Percentiles rank a stretch among this genome's conserved stretches.
Evolutionary conservation across 1,140 invertebrate genomes (phyloP).

Genomic region (Sinonovacula constricta): DNA sequence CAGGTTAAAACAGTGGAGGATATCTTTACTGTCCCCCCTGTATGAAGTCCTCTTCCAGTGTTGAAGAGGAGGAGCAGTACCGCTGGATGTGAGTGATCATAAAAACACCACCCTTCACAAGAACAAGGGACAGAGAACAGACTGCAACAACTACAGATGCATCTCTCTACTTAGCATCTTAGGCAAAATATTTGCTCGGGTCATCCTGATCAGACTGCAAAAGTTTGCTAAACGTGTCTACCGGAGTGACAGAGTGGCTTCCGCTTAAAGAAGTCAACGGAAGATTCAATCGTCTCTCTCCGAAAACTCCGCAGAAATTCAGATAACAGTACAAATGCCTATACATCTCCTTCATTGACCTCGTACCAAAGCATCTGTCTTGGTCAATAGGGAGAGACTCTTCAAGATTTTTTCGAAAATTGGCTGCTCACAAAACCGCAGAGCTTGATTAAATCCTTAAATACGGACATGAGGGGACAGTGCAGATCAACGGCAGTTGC

Average conservation of each 20-base stretch:
- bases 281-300: conserved; percentile 56
- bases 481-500: neutral
- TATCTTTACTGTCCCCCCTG: no score
- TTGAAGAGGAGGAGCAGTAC: conserved; percentile 39
- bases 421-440: conserved; percentile 51
- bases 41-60: no score
- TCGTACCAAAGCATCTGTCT: conserved; percentile 54
- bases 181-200: conserved; percentile 52
- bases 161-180: conserved; percentile 58
- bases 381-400: conserved; percentile 14
- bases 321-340: conserved; percentile 52
- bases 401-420: conserved; percentile 29
- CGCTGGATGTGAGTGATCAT: conserved; percentile 49
- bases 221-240: conserved; percentile 18
- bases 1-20: neutral
- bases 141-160: no score
- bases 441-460: conserved; percentile 30
- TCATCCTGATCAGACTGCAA: conserved; percentile 28
- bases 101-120: conserved; percentile 58
- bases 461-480: conserved; percentile 23
- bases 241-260: conserved; percentile 59
- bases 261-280: conserved; percentile 39
- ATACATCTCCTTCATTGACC: conserved; percentile 57
- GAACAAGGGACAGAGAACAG: conserved; percentile 56
- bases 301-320: conserved; percentile 58